Base-by-base conservation (phyloP, 2,888 invertebrate genomes). In the Nomada goodeniana region DNA sequence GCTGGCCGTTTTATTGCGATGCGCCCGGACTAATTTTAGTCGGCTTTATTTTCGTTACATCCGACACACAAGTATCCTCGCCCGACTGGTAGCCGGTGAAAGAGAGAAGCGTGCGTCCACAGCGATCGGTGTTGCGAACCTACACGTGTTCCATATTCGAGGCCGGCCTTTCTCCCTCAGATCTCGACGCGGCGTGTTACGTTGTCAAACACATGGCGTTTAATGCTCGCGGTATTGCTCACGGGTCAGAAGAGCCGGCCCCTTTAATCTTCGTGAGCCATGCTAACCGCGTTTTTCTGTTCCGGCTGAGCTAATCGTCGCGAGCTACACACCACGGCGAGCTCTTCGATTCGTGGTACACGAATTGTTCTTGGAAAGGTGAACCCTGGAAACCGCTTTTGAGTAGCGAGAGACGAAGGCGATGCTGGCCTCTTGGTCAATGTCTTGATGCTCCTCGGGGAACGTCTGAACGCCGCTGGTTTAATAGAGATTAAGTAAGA, bases 151-250 rank as follows among this genome's bases (percentile, higher is more conserved):
- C 88, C 90, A 84, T 89, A 88, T 84, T 83, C 88, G 86, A 88
- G 84, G 85, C 85, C 87, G 88, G 86, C 83, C 80, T 86, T 83
- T 88, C 86, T 73, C 88, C 88, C 85, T 91, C 84, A 92, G 92
- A 92, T 92, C 92, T 92, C 88, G 89, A 86, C 89, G 88, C 91
- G 90, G 90, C 87, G 90, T 91, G 92, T 91, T 92, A 91, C 91
- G 92, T 92, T 92, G 92, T 92, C 92, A 92, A 92, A 92, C 92
- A 92, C 90, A 91, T 92, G 92, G 92, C 91, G 91, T 92, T 92
- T 91, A 91, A 91, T 91, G 91, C 90, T 88, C 89, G 89, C 89
- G 89, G 90, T 91, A 91, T 91, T 87, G 90, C 91, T 90, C 89
- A 81, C 85, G 88, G 87, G 89, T 84, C 88, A 86, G 85, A 88